These are phyloP conservation scores for Pampusana beccarii DNA, from an alignment of 2,113 vertebrate species.

Conservation along the genomic window DNA sequence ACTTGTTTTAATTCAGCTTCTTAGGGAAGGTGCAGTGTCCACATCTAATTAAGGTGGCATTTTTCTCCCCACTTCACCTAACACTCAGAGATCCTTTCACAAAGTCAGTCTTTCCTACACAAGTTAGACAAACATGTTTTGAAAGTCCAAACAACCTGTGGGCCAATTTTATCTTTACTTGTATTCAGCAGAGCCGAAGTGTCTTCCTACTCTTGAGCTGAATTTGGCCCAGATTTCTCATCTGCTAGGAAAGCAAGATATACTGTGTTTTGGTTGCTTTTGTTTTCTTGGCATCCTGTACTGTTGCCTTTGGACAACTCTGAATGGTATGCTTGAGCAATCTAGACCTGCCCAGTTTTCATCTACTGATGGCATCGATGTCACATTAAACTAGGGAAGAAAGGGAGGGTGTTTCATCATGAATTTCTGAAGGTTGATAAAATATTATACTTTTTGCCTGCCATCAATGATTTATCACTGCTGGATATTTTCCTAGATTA, in stretches of 20 bases:
- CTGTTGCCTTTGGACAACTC: background rate
- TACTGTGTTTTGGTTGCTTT: background rate
- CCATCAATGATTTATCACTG: background rate
- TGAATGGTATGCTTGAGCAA: background rate
- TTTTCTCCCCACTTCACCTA: background rate
- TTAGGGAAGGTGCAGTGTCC: conserved; percentile 8
- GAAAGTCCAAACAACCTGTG: background rate
- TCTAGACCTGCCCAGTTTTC: background rate
- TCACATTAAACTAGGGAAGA: background rate
- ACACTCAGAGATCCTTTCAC: background rate
- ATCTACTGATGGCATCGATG: background rate
- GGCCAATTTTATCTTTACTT: background rate
- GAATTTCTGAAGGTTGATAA: background rate
- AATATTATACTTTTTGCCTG: background rate
- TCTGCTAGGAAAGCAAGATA: background rate
- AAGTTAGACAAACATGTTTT: background rate
- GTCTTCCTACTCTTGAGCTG: background rate
- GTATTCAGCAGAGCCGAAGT: background rate
- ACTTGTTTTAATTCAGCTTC: conserved; percentile 57
- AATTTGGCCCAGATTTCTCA: background rate
- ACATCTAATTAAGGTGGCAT: background rate
- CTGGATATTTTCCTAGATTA: conserved; percentile 1
- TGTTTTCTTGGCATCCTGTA: background rate
- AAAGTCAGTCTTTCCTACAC: background rate
- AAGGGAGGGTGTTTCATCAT: background rate